phyloP scores from a whole-genome alignment of 2,888 invertebrate genomes.

The Platerodrilus igneus region DNA sequence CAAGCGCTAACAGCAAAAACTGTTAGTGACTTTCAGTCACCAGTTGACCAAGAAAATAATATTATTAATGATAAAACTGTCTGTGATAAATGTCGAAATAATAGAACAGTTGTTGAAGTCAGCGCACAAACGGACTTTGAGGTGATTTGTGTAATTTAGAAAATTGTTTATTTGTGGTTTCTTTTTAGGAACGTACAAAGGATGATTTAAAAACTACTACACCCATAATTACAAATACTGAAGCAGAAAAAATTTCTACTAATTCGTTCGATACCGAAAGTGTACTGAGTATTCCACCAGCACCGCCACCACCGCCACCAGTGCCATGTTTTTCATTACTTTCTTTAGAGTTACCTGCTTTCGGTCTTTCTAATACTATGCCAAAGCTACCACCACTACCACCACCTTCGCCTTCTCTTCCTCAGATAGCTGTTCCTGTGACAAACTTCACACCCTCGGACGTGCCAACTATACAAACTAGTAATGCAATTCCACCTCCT shows the following conservation, averaged over 20 bases:
- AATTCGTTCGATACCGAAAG: no score
- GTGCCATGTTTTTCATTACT: constrained; percentile 3
- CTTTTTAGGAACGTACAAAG: no score
- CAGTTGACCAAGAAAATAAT: constrained; percentile 39
- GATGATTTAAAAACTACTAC: no score
- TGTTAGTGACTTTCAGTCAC: constrained; percentile 51
- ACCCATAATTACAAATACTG: no score
- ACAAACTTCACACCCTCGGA: constrained; percentile 1
- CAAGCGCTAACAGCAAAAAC: constrained; percentile 53
- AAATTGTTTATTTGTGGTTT: no score
- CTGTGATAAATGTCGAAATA: constrained; percentile 36
- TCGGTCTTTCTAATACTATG: constrained; percentile 5
- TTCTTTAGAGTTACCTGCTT: no score
- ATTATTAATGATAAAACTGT: constrained; percentile 29
- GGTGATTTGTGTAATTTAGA: no score
- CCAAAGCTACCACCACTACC: constrained; percentile 20
- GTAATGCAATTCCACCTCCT: no score
- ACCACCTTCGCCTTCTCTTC: constrained; percentile 13
- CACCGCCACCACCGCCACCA: constrained; percentile 24
- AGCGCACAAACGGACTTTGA: constrained; percentile 10
- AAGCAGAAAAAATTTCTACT: no score
- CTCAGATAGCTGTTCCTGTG: no score
- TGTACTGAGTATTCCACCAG: neutral
- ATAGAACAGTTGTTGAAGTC: constrained; percentile 6
- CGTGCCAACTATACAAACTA: constrained; percentile 5